These are phyloP conservation scores for Paraescarpia echinospica DNA, from an alignment of 1,140 invertebrate species.

Conservation along the genomic window DNA sequence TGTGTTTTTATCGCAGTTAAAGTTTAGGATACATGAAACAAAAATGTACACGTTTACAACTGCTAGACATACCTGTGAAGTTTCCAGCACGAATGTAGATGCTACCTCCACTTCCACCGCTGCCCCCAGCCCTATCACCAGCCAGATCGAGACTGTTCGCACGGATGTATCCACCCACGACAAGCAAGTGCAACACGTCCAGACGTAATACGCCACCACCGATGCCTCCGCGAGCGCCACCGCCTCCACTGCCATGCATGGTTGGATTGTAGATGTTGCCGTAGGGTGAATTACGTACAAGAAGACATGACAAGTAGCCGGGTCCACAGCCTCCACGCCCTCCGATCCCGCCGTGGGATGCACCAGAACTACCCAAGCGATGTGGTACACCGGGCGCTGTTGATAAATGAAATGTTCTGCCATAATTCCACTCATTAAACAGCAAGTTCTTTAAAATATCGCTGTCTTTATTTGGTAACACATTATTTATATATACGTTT, in stretches of 20 bases:
- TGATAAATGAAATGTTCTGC: background rate
- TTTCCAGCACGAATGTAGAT: slow-evolving; percentile 42
- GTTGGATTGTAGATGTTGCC: slow-evolving; percentile 37
- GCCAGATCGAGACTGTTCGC: slow-evolving; percentile 39
- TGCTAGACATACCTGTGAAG: slow-evolving; percentile 37
- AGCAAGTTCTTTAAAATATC: too few relatives aligned
- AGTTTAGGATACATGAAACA: too few relatives aligned
- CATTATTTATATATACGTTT: too few relatives aligned
- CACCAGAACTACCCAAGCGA: slow-evolving; percentile 41
- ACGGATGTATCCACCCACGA: slow-evolving; percentile 45
- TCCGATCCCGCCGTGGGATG: slow-evolving; percentile 44
- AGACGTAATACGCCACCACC: slow-evolving; percentile 42
- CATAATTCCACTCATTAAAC: background rate
- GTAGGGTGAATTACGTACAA: slow-evolving; percentile 40
- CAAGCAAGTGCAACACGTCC: slow-evolving; percentile 37
- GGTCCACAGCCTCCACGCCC: slow-evolving; percentile 40
- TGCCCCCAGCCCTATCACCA: slow-evolving; percentile 22
- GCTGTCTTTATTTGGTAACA: too few relatives aligned
- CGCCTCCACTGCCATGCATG: slow-evolving; percentile 42
- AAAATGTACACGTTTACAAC: background rate
- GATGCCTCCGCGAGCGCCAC: slow-evolving; percentile 38
- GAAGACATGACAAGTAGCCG: slow-evolving; percentile 38
- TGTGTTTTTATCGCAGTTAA: too few relatives aligned
- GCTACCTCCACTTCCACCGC: slow-evolving; percentile 46
- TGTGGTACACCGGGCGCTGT: slow-evolving; percentile 37